phyloP scores from a whole-genome alignment of 2,113 vertebrate species.

The Probosciger aterrimus region DNA sequence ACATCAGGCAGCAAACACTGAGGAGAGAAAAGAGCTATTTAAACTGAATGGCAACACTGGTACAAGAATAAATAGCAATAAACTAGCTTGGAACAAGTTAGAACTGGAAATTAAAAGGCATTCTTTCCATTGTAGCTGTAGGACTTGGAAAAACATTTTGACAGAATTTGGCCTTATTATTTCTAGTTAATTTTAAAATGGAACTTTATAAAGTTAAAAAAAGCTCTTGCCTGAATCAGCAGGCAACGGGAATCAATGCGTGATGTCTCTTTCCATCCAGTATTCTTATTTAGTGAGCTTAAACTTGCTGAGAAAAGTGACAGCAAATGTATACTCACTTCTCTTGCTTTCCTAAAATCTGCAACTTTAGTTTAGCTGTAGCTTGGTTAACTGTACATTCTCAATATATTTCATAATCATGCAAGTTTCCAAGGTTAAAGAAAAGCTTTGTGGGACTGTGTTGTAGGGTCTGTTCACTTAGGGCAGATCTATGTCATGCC shows the following conservation, averaged over 20 bases:
- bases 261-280: background rate
- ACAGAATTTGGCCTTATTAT: background rate
- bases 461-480: background rate
- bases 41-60: background rate
- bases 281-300: background rate
- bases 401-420: background rate
- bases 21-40: background rate
- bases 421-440: background rate
- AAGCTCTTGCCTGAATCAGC: background rate
- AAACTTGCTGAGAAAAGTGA: background rate
- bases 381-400: background rate
- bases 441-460: background rate
- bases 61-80: background rate
- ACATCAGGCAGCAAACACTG: background rate
- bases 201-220: background rate
- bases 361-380: background rate
- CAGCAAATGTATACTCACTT: background rate
- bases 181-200: background rate
- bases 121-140: background rate
- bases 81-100: background rate
- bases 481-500: background rate
- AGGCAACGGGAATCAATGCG: background rate
- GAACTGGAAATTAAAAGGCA: background rate
- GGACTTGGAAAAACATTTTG: background rate
- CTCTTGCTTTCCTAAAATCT: background rate